Evolutionary conservation across 2,888 invertebrate genomes (phyloP).

Genomic region (Dolomedes plantarius): DNA sequence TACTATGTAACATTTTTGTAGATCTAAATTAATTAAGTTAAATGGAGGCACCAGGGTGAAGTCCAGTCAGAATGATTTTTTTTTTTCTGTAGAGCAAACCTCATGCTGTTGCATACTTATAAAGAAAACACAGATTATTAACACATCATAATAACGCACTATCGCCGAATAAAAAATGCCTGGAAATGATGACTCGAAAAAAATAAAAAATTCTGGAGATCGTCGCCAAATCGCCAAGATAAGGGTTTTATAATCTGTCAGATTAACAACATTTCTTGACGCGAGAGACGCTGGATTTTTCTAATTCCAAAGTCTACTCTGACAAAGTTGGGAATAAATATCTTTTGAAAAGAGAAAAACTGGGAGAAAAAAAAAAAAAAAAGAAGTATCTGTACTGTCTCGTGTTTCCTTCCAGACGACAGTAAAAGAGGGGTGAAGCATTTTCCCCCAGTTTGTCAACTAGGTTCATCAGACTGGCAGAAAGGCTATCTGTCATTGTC

Average conservation of each 20-base stretch:
- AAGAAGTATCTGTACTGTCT: slow-evolving; percentile 30
- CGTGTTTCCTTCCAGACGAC: slow-evolving; percentile 45
- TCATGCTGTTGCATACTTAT: no score
- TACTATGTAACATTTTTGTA: no score
- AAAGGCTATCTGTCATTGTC: not conserved
- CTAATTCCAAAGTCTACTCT: not conserved
- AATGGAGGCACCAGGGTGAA: no score
- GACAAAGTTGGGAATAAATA: not conserved
- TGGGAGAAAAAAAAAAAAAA: not conserved
- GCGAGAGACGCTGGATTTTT: not conserved
- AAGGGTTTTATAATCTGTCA: not conserved
- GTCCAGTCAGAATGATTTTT: no score
- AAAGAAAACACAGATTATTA: no score
- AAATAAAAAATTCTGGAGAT: no score
- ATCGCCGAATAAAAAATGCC: no score
- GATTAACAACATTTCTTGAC: not conserved
- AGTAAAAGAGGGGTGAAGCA: slow-evolving; percentile 24
- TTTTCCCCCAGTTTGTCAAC: not conserved
- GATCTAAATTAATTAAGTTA: no score
- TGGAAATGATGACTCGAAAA: no score
- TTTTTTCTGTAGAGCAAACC: no score
- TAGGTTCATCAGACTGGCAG: not conserved
- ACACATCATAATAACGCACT: no score
- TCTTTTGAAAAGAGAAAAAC: slow-evolving; percentile 15
- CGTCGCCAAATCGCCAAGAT: not conserved